These are phyloP conservation scores for Cordilura impudica DNA, from an alignment of 2,888 invertebrate genomes.

Conservation along the genomic window DNA sequence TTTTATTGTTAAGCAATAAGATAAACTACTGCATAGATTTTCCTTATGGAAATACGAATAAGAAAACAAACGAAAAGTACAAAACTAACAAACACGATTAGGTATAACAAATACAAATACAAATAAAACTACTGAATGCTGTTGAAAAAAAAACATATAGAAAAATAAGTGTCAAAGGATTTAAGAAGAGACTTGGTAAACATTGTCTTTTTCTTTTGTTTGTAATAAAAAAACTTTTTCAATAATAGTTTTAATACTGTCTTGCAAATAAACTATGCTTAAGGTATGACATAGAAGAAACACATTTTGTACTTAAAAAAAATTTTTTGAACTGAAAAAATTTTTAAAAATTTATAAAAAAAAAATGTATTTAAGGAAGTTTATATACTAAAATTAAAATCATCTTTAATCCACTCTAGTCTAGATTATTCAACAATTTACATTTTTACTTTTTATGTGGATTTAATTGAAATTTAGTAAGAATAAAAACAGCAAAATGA, in stretches of 20 bases:
- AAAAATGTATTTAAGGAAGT: no score
- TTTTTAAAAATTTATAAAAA: no score
- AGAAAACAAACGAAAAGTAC: neutral
- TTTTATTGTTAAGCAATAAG: slow-evolving; percentile 29
- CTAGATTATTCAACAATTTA: no score
- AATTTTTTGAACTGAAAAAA: no score
- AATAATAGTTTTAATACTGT: slow-evolving; percentile 37
- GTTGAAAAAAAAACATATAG: neutral
- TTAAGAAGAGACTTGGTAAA: slow-evolving; percentile 13
- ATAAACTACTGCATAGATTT: neutral
- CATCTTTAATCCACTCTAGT: no score
- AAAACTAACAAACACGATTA: slow-evolving; percentile 4
- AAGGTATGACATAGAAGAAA: neutral
- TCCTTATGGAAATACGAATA: neutral
- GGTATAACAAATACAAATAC: slow-evolving; percentile 33
- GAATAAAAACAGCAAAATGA: no score
- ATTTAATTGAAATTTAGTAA: no score
- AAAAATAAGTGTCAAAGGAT: slow-evolving; percentile 48
- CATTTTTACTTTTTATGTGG: slow-evolving; percentile 23
- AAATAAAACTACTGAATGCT: neutral
- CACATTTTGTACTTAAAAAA: no score
- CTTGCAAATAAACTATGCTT: slow-evolving; percentile 3
- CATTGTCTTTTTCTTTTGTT: slow-evolving; percentile 20
- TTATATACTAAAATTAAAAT: no score
- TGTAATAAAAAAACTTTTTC: slow-evolving; percentile 46